Percentiles rank a stretch among this genome's conserved stretches.
Evolutionary conservation across 2,888 invertebrate genomes (phyloP).

Genomic region (Coelinius sp.): DNA sequence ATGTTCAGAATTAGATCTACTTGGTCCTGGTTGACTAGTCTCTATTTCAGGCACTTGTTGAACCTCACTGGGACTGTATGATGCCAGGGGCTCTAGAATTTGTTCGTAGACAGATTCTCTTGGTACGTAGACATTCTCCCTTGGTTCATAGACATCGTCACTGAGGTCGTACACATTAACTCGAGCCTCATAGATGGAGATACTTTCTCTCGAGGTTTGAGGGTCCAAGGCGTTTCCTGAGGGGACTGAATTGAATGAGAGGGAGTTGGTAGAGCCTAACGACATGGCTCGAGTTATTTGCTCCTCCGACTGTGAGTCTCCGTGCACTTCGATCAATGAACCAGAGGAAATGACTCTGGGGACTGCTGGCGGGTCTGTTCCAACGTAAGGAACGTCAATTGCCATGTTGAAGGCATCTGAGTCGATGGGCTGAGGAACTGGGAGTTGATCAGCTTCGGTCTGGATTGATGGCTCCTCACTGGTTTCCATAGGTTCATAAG

Average conservation of each 20-base stretch:
- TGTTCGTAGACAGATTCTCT: conserved; percentile 8
- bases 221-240: conserved; percentile 42
- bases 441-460: conserved; percentile 30
- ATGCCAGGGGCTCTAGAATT: conserved; percentile 17
- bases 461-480: conserved; percentile 30
- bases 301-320: conserved; percentile 29
- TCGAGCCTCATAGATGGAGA: conserved; percentile 40
- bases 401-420: conserved; percentile 38
- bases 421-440: conserved; percentile 26
- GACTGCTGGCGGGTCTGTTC: conserved; percentile 23
- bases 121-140: background rate
- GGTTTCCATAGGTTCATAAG: conserved; percentile 48
- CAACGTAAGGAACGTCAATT: conserved; percentile 41
- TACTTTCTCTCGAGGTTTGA: conserved; percentile 18
- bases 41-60: conserved; percentile 43
- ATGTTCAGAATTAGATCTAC: conserved; percentile 23
- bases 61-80: conserved; percentile 29
- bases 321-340: conserved; percentile 5
- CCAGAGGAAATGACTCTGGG: conserved; percentile 3
- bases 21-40: conserved; percentile 1
- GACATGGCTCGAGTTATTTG: conserved; percentile 33
- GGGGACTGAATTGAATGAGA: conserved; percentile 36
- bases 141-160: conserved; percentile 23
- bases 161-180: conserved; percentile 33
- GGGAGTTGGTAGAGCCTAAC: conserved; percentile 38